Base-by-base conservation (phyloP, 1,140 invertebrate species). In the Patella vulgata region DNA sequence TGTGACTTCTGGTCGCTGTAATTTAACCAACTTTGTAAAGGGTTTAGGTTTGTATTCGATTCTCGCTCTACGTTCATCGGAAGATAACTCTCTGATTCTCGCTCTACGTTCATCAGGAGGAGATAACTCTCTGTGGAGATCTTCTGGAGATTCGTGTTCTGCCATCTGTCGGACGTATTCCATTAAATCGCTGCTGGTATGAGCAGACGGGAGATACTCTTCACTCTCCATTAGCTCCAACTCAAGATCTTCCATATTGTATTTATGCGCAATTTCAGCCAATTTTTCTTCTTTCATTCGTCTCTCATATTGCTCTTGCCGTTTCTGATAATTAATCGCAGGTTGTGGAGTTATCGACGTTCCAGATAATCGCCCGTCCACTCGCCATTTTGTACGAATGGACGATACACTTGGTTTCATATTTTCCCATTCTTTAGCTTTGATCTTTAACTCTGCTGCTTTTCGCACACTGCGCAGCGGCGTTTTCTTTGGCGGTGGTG, bases 1-100 rank as follows among this genome's bases (percentile, higher is more conserved):
- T n/a, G 79, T 81, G 9, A 71, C 53, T 44, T 81, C 75, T 5
- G 81, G 81, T 27, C 76, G 62, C 66, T 83, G 81, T 19, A 82
- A 28, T 19, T 70, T 60, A 0, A 83, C 81, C 40, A 82, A 21
- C 14, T 78, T 64, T 28, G 61, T 69, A 46, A 74, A 78, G 3
- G 77, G 60, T 52, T 76, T 80, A 2, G 60, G 65, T 60, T 72
- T 77, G 55, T 62, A 59, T 40, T 23, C 27, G 14, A 62, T 21
- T 46, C 17, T 43, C 14, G 53, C 8, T 25, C n/a, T 23, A 47
- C 27, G 23, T 44, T 40, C 43, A 46, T 40, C 44, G 11, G 17
- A 19, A 5, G 55, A 27, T 33, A 42, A 23, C 40, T 44, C 39
- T 9, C 27, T 47, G 11, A n/a, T n/a, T n/a, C n/a, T n/a, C n/a